Evolutionary conservation across 2,797 vertebrate genomes (phyloP).

Genomic region (Cryptoblepharus egeriae): DNA sequence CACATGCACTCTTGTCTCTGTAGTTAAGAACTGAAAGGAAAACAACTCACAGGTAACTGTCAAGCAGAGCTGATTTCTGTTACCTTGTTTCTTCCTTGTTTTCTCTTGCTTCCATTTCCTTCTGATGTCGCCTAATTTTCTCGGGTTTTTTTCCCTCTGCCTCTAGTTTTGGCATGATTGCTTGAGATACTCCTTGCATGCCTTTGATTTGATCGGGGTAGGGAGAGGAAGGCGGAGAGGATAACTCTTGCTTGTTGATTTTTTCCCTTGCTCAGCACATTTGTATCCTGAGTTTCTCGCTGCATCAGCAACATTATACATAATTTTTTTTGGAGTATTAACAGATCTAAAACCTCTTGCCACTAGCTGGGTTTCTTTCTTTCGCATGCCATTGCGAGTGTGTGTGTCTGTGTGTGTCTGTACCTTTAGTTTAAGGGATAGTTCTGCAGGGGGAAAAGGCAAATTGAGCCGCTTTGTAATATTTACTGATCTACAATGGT

Average conservation of each 20-base stretch:
- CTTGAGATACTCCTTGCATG: slow-evolving; percentile 55
- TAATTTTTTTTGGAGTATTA: not conserved
- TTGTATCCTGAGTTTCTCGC: not conserved
- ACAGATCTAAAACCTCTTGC: not conserved
- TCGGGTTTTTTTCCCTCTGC: not conserved
- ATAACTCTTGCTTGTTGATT: too few relatives aligned
- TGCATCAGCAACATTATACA: not conserved
- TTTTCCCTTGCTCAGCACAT: not conserved
- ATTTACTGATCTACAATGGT: too few relatives aligned
- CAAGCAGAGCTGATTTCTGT: slow-evolving; percentile 30
- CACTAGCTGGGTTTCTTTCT: not conserved
- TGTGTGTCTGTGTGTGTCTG: not conserved
- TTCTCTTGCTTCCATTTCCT: too few relatives aligned
- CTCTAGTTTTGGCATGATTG: not conserved
- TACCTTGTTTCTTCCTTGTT: too few relatives aligned
- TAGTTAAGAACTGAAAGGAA: slow-evolving; percentile 98
- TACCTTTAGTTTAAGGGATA: not conserved
- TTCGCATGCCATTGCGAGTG: not conserved
- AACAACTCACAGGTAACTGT: slow-evolving; percentile 90
- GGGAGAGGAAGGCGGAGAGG: too few relatives aligned
- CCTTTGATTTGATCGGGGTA: slow-evolving; percentile 19
- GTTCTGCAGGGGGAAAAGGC: not conserved
- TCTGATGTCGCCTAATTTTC: not conserved
- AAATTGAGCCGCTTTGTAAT: too few relatives aligned
- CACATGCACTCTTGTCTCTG: slow-evolving; percentile 83